These are phyloP conservation scores for Jacana jacana DNA, from an alignment of 2,113 vertebrate species.

Conservation along the genomic window DNA sequence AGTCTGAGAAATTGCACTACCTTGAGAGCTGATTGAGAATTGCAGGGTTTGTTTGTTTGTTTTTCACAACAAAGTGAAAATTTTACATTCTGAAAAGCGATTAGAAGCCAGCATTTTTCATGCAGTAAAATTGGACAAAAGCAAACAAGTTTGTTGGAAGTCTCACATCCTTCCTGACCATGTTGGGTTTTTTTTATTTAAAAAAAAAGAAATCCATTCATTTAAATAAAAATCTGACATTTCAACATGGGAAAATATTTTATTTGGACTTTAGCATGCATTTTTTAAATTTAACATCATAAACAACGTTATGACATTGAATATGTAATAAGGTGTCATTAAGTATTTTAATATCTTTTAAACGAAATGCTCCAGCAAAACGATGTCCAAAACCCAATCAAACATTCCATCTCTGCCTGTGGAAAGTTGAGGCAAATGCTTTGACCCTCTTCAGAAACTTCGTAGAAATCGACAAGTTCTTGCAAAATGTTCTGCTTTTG, in stretches of 20 bases:
- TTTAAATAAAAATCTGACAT: not conserved
- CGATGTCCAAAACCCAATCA: not conserved
- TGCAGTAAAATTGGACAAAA: not conserved
- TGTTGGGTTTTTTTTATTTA: too few relatives aligned
- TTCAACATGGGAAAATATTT: slow-evolving; percentile 1
- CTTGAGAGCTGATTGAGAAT: not conserved
- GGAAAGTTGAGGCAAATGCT: not conserved
- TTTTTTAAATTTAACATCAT: not conserved
- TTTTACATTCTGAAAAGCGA: not conserved
- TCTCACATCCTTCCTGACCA: not conserved
- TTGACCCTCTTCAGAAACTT: not conserved
- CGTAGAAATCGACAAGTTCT: not conserved
- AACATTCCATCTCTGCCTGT: not conserved
- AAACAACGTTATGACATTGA: not conserved
- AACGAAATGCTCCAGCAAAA: not conserved
- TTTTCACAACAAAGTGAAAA: not conserved
- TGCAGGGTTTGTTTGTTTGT: not conserved
- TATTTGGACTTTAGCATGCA: not conserved
- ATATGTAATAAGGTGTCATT: not conserved
- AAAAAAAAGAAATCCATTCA: not conserved
- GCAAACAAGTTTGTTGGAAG: not conserved
- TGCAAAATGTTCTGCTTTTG: not conserved
- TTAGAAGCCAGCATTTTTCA: not conserved
- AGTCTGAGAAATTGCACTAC: not conserved
- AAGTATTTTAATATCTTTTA: not conserved